A percentile compares a stretch with the other conserved stretches of the same genome.
Conservation (phyloP, 2,797 vertebrate genomes). For the Sebastes hubbsi region DNA sequence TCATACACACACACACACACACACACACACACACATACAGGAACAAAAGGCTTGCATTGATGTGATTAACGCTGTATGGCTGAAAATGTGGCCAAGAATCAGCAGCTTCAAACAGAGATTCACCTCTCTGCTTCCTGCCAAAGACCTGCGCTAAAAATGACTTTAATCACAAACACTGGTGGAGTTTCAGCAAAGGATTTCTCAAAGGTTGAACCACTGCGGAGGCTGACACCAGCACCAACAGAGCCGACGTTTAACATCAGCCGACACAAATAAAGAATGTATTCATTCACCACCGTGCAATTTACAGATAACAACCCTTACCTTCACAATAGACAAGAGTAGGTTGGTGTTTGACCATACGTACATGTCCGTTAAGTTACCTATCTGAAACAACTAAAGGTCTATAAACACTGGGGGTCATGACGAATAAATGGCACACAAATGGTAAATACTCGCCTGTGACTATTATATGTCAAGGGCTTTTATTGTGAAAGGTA, state of each 20-base stretch:
- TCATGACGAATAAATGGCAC: no score
- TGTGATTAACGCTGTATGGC: slow-evolving; percentile 78
- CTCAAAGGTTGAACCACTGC: neutral
- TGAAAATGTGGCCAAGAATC: slow-evolving; percentile 37
- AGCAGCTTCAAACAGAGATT: slow-evolving; percentile 49
- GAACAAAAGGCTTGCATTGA: slow-evolving; percentile 78
- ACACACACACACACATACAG: neutral
- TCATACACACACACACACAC: slow-evolving; percentile 9
- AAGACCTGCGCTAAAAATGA: slow-evolving; percentile 66
- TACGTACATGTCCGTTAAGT: neutral
- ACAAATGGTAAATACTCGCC: rapidly evolving
- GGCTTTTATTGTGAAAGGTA: no score
- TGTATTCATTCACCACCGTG: neutral
- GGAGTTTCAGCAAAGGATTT: slow-evolving; percentile 8
- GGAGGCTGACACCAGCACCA: neutral
- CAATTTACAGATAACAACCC: neutral
- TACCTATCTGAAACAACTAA: neutral
- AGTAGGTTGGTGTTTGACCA: neutral
- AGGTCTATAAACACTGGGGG: rapidly evolving
- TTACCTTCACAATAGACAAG: neutral
- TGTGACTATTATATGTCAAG: no score
- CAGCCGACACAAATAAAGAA: neutral
- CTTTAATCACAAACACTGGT: slow-evolving; percentile 24
- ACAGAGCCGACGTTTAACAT: neutral
- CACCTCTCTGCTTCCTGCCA: slow-evolving; percentile 53